phyloP scores from a whole-genome alignment of 2,113 vertebrate genomes.

The Xyliphius kryptos region DNA sequence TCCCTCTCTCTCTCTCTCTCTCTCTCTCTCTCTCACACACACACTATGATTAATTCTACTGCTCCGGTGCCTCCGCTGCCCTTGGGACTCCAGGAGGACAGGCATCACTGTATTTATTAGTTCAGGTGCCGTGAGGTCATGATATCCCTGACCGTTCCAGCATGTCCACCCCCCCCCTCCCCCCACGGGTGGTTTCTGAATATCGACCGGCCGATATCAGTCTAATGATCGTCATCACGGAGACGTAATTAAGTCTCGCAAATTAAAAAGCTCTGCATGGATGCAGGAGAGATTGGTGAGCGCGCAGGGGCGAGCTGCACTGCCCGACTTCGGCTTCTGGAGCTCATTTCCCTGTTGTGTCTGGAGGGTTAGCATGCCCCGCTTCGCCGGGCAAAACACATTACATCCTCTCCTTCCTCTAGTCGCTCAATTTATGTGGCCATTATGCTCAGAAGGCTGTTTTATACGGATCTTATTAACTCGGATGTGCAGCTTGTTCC shows the following conservation, averaged over 20 bases:
- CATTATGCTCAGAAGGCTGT: conserved; percentile 8
- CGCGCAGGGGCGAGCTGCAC: background rate
- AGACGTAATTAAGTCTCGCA: no score
- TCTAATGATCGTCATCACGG: no score
- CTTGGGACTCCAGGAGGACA: conserved; percentile 34
- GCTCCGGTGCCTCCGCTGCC: conserved; percentile 31
- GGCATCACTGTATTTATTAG: conserved; percentile 28
- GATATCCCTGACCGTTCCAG: conserved; percentile 42
- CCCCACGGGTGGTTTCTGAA: conserved; percentile 22
- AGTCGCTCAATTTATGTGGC: background rate
- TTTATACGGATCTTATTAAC: conserved; percentile 11
- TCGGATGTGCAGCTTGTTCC: background rate
- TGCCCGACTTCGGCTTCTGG: background rate
- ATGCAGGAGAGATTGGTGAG: background rate
- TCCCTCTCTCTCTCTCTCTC: conserved; percentile 2
- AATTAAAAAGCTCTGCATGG: background rate
- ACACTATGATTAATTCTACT: conserved; percentile 39
- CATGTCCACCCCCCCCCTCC: conserved; percentile 8
- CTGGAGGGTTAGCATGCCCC: background rate
- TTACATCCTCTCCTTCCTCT: background rate
- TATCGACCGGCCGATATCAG: conserved; percentile 3
- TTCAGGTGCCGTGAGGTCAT: conserved; percentile 22
- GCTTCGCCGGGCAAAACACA: background rate
- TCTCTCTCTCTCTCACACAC: conserved; percentile 3
- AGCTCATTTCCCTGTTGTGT: background rate